Conservation (phyloP, 2,888 invertebrate genomes). For the Poecilus cupreus region DNA sequence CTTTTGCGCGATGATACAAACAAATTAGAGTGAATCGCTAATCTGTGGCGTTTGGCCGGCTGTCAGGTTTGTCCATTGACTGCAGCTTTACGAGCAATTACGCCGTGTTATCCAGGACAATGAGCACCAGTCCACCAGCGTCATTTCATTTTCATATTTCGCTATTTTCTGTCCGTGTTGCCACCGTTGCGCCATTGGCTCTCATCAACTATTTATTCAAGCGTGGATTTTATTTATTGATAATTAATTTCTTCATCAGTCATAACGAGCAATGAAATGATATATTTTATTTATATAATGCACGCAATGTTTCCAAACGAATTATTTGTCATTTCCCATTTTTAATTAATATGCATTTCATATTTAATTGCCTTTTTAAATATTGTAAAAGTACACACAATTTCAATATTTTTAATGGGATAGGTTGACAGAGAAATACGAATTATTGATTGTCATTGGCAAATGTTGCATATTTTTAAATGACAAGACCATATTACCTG, state of each 20-base stretch:
- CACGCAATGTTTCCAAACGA: neutral
- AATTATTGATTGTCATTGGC: no score
- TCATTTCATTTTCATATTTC: slow-evolving; percentile 41
- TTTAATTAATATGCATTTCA: neutral
- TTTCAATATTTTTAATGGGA: no score
- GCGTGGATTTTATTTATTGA: slow-evolving; percentile 9
- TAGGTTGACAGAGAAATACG: no score
- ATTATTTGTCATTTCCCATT: neutral
- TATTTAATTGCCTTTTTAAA: no score
- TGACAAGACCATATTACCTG: no score
- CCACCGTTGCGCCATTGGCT: neutral
- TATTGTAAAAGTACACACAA: no score
- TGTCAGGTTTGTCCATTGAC: neutral
- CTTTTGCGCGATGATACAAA: neutral
- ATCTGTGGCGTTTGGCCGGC: neutral
- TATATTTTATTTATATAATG: neutral
- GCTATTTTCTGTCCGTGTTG: slow-evolving; percentile 2
- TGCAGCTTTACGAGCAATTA: slow-evolving; percentile 28
- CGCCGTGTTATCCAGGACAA: slow-evolving; percentile 30
- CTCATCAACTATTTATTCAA: slow-evolving; percentile 33
- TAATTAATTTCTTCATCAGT: slow-evolving; percentile 21
- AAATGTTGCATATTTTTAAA: no score
- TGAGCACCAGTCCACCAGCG: slow-evolving; percentile 11
- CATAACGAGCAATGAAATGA: neutral
- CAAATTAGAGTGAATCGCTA: slow-evolving; percentile 20